A percentile compares a stretch with the other conserved stretches of the same genome.
These are phyloP conservation scores for Clinocottus analis DNA, from an alignment of 2,113 vertebrate species.

Conservation along the genomic window DNA sequence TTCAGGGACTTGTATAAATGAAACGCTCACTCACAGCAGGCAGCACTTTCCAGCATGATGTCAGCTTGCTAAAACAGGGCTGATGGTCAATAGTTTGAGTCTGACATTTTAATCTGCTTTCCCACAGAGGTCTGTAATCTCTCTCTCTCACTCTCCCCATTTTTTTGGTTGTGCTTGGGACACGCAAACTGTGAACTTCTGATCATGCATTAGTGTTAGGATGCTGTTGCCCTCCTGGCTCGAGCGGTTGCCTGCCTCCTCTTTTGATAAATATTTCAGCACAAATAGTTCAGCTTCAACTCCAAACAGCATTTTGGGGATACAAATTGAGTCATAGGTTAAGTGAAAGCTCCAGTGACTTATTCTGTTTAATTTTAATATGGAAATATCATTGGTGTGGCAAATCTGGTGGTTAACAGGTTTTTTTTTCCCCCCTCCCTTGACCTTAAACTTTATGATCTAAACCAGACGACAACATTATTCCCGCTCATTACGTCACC, in stretches of 20 bases:
- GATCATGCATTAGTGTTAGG: slow-evolving; percentile 7
- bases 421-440: not conserved
- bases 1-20: slow-evolving; percentile 46
- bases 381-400: slow-evolving; percentile 7
- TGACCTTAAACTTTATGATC: slow-evolving; percentile 31
- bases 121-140: slow-evolving; percentile 49
- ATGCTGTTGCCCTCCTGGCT: slow-evolving; percentile 22
- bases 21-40: slow-evolving; percentile 49
- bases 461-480: not conserved
- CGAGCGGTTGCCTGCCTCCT: slow-evolving; percentile 16
- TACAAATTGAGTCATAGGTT: slow-evolving; percentile 1
- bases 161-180: slow-evolving; percentile 18
- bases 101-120: slow-evolving; percentile 61
- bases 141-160: slow-evolving; percentile 4
- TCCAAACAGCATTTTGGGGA: not conserved
- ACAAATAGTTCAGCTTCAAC: slow-evolving; percentile 3
- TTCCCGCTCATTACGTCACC: not conserved
- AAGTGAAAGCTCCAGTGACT: not conserved
- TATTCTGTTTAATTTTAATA: not conserved
- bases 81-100: slow-evolving; percentile 46
- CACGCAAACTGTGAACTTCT: slow-evolving; percentile 38
- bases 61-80: slow-evolving; percentile 52
- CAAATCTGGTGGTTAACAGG: slow-evolving; percentile 9
- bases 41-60: slow-evolving; percentile 51
- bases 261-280: slow-evolving; percentile 23